Evolutionary conservation across 2,113 vertebrate species (phyloP), one percentile per base, ranked within the genome.

Genomic region (Sula dactylatra): DNA sequence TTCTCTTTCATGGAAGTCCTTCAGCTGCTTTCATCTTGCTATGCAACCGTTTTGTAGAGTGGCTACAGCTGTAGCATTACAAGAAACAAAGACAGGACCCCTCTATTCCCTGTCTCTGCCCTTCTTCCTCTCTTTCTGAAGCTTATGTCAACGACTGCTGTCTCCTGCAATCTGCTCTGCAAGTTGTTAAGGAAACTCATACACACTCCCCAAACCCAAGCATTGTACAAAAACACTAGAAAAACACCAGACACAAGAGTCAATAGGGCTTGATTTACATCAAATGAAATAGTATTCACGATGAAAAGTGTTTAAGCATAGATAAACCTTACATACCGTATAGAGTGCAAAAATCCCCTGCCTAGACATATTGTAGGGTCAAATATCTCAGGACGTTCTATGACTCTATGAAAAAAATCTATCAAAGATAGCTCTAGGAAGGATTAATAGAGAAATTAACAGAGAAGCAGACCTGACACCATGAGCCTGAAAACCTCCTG

Each of bases 281-380:
- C 16, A 31, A 27, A 67, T 0, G 1, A 59, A 54, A 34, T 0
- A 25, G 11, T 29, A 25, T 61, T 69, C 29, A 20, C 11, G 4
- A 64, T 52, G 14, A 82, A 42, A 85, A 47, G 8, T 38, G 20
- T 21, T 81, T 24, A 66, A 52, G n/a, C n/a, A 32, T 1, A 62
- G 22, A 4, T 42, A 17, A 61, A 73, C 50, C 29, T 50, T 59
- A 42, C 5, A 34, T 31, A 82, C 20, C 66, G 36, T 3, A 31
- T 4, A 45, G 25, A 47, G 24, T 6, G 27, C 54, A 93, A 72
- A 87, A 74, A 26, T 26, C 56, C 16, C 16, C 61, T 34, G 29
- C 47, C n/a, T 31, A 10, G n/a, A 55, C 12, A 14, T 16, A 34
- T 36, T 11, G 86, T 11, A 45, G 44, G 13, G 22, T 31, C 45